Evolutionary conservation across 2,113 vertebrate genomes (phyloP).

Genomic region (Orthonyx spaldingii): DNA sequence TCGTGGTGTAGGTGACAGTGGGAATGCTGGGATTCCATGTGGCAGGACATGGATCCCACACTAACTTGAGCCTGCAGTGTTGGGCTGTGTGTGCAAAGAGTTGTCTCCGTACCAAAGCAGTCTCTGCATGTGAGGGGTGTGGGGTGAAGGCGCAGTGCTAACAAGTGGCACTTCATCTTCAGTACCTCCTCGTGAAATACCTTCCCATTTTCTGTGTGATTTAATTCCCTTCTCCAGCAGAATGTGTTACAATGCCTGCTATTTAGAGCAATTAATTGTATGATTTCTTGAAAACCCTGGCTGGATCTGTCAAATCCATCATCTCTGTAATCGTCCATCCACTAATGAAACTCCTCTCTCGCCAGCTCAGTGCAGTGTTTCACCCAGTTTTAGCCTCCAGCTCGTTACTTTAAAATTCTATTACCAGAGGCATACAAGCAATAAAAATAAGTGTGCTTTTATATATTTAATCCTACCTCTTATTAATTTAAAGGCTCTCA

Average conservation of each 20-base stretch:
- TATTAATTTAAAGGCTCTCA: not conserved
- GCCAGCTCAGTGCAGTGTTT: not conserved
- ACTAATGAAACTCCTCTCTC: not conserved
- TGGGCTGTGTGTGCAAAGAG: not conserved
- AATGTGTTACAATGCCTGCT: not conserved
- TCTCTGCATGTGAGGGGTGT: not conserved
- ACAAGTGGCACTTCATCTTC: not conserved
- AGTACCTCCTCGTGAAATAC: not conserved
- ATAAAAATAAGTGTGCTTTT: not conserved
- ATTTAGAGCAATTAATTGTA: not conserved
- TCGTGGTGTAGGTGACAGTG: rapidly evolving
- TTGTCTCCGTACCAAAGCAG: rapidly evolving
- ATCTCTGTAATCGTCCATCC: not conserved
- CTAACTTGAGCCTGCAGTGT: not conserved
- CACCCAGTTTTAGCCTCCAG: not conserved
- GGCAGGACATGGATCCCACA: rapidly evolving
- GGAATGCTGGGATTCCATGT: not conserved
- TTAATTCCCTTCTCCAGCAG: not conserved
- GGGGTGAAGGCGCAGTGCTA: rapidly evolving
- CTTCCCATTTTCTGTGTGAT: not conserved
- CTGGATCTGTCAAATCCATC: not conserved
- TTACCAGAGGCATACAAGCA: not conserved
- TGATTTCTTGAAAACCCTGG: not conserved
- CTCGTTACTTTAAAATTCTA: not conserved
- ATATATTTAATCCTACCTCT: not conserved